These are phyloP conservation scores for Ditylenchus dipsaci DNA, from an alignment of 1,140 invertebrate species.

Conservation along the genomic window DNA sequence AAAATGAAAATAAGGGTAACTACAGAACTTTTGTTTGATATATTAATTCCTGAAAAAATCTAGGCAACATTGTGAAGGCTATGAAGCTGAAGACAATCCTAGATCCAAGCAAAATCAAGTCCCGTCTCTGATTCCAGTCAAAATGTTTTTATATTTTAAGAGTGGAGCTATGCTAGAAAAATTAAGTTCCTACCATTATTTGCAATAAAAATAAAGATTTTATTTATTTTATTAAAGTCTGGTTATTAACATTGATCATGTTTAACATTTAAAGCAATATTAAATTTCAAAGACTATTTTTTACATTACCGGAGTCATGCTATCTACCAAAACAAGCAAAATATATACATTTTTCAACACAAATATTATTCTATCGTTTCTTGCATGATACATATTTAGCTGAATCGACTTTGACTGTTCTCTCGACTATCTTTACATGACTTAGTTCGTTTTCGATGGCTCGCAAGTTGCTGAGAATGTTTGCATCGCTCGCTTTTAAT, in stretches of 20 bases:
- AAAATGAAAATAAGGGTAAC: slow-evolving; percentile 45
- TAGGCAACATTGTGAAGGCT: slow-evolving; percentile 70
- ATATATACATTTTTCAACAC: too few species aligned
- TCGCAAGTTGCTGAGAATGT: slow-evolving; percentile 32
- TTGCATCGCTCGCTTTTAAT: slow-evolving; percentile 23
- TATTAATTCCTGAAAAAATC: neutral
- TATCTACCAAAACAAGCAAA: too few species aligned
- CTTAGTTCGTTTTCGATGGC: slow-evolving; percentile 26
- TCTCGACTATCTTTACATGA: slow-evolving; percentile 9
- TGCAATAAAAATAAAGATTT: too few species aligned
- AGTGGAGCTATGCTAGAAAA: neutral
- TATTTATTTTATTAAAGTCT: too few species aligned
- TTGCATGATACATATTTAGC: too few species aligned
- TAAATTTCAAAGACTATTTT: too few species aligned
- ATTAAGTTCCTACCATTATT: too few species aligned
- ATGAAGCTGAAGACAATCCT: slow-evolving; percentile 80
- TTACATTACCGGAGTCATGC: too few species aligned
- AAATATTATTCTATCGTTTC: too few species aligned
- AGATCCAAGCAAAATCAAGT: slow-evolving; percentile 53
- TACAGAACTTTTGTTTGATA: neutral
- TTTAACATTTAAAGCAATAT: too few species aligned
- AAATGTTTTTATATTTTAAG: neutral
- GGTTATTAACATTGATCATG: too few species aligned
- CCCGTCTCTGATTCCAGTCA: slow-evolving; percentile 37
- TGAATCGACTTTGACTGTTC: too few species aligned